A percentile compares a stretch with the other conserved stretches of the same genome.
phyloP scores from a whole-genome alignment of 37 sponge, comb jelly and placozoan genomes.

The Hexactinellida sp. region DNA sequence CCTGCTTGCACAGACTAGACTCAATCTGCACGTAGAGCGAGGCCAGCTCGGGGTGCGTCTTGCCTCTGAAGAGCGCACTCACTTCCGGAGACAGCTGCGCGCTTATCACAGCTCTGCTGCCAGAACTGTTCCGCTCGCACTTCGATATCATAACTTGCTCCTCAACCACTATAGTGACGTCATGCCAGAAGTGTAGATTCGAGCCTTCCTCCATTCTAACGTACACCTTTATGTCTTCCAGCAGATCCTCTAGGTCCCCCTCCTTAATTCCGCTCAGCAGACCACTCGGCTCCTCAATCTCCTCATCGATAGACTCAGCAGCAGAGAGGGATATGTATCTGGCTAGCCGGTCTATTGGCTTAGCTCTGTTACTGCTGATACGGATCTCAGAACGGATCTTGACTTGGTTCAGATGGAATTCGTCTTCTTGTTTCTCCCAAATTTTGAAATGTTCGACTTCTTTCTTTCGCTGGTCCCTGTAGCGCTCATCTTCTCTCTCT shows the following conservation, averaged over 20 bases:
- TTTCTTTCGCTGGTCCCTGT: conserved; percentile 65
- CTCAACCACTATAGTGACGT: conserved; percentile 29
- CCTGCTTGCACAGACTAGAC: background rate
- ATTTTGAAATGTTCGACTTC: conserved; percentile 89
- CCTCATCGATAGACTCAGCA: conserved; percentile 50
- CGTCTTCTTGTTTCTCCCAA: conserved; percentile 91
- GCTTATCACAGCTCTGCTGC: conserved; percentile 68
- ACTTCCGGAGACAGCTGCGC: conserved; percentile 66
- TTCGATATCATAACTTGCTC: conserved; percentile 59
- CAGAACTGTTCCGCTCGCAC: background rate
- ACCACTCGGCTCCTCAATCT: conserved; percentile 74
- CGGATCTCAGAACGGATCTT: conserved; percentile 78
- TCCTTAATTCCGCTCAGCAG: conserved; percentile 57
- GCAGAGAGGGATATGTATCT: conserved; percentile 60
- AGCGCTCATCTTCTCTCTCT: conserved; percentile 15
- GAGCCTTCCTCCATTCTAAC: conserved; percentile 60
- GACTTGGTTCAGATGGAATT: conserved; percentile 93
- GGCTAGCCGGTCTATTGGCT: conserved; percentile 93
- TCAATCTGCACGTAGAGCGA: conserved; percentile 27
- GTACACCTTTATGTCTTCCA: conserved; percentile 91
- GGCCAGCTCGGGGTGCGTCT: conserved; percentile 61
- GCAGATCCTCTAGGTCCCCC: conserved; percentile 80
- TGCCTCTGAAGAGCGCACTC: conserved; percentile 60
- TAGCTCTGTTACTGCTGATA: conserved; percentile 71
- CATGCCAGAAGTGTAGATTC: conserved; percentile 75